Evolutionary conservation across 2,113 vertebrate genomes (phyloP).

Genomic region (Myotis davidii): DNA sequence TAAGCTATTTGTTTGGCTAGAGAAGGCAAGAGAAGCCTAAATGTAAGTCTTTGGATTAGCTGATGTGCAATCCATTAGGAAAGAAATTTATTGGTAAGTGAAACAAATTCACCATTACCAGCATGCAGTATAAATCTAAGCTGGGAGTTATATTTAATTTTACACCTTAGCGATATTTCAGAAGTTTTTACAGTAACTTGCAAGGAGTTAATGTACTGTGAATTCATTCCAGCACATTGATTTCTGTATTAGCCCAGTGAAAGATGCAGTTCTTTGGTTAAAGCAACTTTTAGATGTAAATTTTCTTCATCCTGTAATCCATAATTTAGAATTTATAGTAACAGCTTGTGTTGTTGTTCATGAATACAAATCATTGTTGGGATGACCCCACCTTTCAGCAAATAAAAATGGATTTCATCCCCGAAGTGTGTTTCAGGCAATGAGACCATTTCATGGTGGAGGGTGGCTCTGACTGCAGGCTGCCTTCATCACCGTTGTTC

Average conservation of each 20-base stretch:
- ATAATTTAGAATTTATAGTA: constrained; percentile 59
- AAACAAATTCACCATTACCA: constrained; percentile 66
- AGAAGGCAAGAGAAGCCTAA: constrained; percentile 11
- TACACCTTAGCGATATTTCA: constrained; percentile 59
- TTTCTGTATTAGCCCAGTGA: constrained; percentile 72
- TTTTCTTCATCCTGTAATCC: constrained; percentile 10
- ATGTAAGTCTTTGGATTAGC: constrained; percentile 57
- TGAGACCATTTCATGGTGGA: background rate
- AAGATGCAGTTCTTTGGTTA: constrained; percentile 60
- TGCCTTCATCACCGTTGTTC: background rate
- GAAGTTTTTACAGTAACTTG: constrained; percentile 73
- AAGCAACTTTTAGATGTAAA: constrained; percentile 67
- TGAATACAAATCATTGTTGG: constrained; percentile 31
- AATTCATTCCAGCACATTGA: constrained; percentile 72
- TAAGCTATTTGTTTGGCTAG: background rate
- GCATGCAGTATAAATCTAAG: constrained; percentile 55
- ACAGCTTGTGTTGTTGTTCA: constrained; percentile 3
- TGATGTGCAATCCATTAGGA: constrained; percentile 49
- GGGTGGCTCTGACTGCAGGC: background rate
- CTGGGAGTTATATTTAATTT: constrained; percentile 63
- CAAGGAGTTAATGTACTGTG: constrained; percentile 76
- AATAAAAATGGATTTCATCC: background rate
- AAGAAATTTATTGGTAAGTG: constrained; percentile 72
- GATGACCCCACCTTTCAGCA: background rate
- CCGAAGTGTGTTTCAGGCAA: background rate